Percentiles rank a stretch among this genome's conserved stretches.
These are phyloP conservation scores for Drosophila rhopaloa DNA, from an alignment of 1,140 invertebrate genomes.

Conservation along the genomic window DNA sequence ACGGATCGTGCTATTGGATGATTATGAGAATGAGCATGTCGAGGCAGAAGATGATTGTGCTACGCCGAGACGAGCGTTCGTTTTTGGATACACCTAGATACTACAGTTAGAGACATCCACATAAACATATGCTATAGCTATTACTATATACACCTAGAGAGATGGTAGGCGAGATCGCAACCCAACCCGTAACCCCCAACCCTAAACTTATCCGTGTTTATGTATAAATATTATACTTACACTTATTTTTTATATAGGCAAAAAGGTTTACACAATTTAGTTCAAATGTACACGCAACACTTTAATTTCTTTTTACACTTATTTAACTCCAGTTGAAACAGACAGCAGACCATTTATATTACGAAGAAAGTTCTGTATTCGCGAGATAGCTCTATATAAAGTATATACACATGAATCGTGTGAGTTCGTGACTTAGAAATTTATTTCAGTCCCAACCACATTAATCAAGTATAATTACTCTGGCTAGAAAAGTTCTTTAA, in stretches of 20 bases:
- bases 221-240: constrained; percentile 78
- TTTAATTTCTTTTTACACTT: constrained; percentile 55
- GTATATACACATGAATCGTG: neutral
- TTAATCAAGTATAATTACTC: neutral
- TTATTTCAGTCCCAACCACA: neutral
- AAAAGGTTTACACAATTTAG: constrained; percentile 81
- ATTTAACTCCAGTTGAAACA: constrained; percentile 19
- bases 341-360: constrained; percentile 1
- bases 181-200: constrained; percentile 2
- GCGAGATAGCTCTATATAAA: constrained; percentile 4
- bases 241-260: constrained; percentile 75
- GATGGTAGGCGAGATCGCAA: constrained; percentile 26
- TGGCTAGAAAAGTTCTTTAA: constrained; percentile 10
- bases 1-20: constrained; percentile 30
- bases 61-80: constrained; percentile 51
- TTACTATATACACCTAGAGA: constrained; percentile 52
- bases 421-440: neutral
- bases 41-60: constrained; percentile 22
- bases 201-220: constrained; percentile 48
- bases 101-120: constrained; percentile 66
- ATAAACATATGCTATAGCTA: constrained; percentile 67
- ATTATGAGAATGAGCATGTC: constrained; percentile 11
- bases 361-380: constrained; percentile 11
- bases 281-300: constrained; percentile 75
- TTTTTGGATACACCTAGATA: constrained; percentile 71